Conservation (phyloP, 2,113 vertebrate species). For the Zapus hudsonius region DNA sequence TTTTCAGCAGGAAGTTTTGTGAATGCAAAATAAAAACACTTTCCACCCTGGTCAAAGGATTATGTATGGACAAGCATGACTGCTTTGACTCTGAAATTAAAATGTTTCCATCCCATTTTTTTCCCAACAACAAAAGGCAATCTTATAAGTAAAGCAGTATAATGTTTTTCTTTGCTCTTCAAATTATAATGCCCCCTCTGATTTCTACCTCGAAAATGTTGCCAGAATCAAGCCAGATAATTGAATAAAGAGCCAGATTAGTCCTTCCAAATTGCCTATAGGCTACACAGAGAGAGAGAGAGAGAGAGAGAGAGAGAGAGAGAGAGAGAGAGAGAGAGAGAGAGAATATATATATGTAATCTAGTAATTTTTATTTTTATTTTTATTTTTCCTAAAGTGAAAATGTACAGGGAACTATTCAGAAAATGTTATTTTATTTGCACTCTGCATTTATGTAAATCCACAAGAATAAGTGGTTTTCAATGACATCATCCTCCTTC, state of each 20-base stretch:
- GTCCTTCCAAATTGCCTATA: slow-evolving; percentile 59
- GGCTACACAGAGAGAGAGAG: slow-evolving; percentile 30
- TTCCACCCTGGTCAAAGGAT: background rate
- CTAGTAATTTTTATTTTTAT: slow-evolving; percentile 75
- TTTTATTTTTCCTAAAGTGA: slow-evolving; percentile 68
- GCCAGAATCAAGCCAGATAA: slow-evolving; percentile 64
- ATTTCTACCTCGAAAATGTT: slow-evolving; percentile 65
- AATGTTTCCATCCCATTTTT: slow-evolving; percentile 52
- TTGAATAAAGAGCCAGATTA: slow-evolving; percentile 64
- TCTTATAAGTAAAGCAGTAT: slow-evolving; percentile 37
- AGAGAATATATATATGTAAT: too few relatives aligned
- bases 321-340: too few relatives aligned
- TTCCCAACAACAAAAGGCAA: slow-evolving; percentile 38
- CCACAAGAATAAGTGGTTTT: slow-evolving; percentile 81
- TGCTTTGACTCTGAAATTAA: slow-evolving; percentile 43
- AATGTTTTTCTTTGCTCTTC: slow-evolving; percentile 49
- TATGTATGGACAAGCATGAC: slow-evolving; percentile 26
- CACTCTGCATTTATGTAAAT: slow-evolving; percentile 84
- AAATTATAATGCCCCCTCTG: slow-evolving; percentile 61
- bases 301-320: too few relatives aligned
- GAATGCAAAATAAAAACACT: background rate
- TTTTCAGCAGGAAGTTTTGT: slow-evolving; percentile 35
- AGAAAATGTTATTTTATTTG: slow-evolving; percentile 80
- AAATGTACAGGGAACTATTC: slow-evolving; percentile 64
- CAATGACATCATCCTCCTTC: slow-evolving; percentile 81